Conservation (phyloP, 2,113 vertebrate genomes). For the Erinaceus europaeus region DNA sequence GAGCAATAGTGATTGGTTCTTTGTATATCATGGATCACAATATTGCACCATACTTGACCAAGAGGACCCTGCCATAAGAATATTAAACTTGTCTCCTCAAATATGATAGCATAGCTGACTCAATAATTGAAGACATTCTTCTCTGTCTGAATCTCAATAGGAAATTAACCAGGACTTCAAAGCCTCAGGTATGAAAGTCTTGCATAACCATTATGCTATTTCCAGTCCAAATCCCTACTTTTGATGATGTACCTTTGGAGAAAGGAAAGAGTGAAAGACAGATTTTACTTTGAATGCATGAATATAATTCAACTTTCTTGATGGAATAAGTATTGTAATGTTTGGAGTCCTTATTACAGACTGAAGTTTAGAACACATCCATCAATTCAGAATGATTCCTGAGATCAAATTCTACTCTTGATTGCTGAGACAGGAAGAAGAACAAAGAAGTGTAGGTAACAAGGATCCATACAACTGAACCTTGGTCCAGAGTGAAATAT, state of each 20-base stretch:
- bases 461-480: too few relatives aligned
- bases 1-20: background rate
- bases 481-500: background rate
- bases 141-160: background rate
- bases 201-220: too few relatives aligned
- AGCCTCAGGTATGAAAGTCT: too few relatives aligned
- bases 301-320: background rate
- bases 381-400: background rate
- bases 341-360: background rate
- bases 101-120: background rate
- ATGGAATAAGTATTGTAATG: background rate
- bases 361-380: background rate
- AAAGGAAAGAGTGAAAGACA: background rate
- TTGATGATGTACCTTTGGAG: background rate
- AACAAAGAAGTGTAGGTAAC: background rate
- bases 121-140: background rate
- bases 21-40: slow-evolving; percentile 4
- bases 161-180: background rate
- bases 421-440: background rate
- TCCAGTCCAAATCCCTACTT: background rate
- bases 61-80: background rate
- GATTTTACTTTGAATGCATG: background rate
- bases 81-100: background rate
- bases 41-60: background rate
- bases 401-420: background rate